Conservation (phyloP, 2,113 vertebrate genomes). For the Burhinus oedicnemus region DNA sequence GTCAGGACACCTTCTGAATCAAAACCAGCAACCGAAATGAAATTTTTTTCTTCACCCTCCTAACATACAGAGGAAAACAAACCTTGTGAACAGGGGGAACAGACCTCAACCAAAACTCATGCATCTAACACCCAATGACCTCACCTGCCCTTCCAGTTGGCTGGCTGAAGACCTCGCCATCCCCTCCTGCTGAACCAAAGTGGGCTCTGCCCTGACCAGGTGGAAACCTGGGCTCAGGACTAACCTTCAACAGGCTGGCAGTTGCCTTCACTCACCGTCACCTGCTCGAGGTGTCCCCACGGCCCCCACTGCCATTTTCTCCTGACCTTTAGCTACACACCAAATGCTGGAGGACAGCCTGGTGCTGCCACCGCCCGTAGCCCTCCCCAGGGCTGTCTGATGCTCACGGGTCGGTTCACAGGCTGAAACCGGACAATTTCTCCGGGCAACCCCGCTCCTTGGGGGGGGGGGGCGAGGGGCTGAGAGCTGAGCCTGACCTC, state of each 20-base stretch:
- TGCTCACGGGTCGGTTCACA: not conserved
- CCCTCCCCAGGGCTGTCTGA: not conserved
- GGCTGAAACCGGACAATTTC: not conserved
- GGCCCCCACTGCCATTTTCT: constrained; percentile 20
- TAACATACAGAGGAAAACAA: not conserved
- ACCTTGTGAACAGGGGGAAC: not conserved
- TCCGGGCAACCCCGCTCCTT: not conserved
- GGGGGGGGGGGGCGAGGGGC: not conserved
- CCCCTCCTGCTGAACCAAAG: not conserved
- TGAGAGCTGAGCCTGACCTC: not conserved
- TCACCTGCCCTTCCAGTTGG: not conserved
- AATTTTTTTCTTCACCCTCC: not conserved
- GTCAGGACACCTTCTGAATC: not conserved
- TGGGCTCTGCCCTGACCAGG: not conserved
- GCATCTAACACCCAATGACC: not conserved
- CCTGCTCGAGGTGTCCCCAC: not conserved
- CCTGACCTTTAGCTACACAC: constrained; percentile 28
- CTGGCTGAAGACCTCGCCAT: not conserved
- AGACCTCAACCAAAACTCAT: not conserved
- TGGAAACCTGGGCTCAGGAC: not conserved
- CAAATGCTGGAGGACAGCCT: not conserved
- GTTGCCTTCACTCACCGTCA: not conserved
- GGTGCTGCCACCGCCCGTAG: not conserved
- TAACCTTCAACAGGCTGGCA: not conserved
- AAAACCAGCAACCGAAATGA: not conserved